These are phyloP conservation scores for Strongylocentrotus purpuratus DNA, from an alignment of 35 echinoderm and acorn worm species.

Conservation along the genomic window DNA sequence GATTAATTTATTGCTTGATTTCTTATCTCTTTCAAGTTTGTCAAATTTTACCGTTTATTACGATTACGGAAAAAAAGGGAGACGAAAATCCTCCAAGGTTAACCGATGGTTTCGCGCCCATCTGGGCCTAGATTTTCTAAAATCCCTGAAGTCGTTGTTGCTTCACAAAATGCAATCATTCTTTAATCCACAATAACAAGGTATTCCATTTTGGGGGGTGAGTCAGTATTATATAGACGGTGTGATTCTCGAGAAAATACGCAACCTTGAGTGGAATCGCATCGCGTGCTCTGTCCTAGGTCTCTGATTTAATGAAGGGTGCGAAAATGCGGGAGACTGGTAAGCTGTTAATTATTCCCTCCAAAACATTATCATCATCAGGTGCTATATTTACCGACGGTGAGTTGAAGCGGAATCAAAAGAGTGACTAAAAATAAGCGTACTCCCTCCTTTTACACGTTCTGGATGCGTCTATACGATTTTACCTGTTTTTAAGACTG, in stretches of 20 bases:
- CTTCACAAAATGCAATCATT: not conserved
- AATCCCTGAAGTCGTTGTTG: not conserved
- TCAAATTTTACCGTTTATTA: not conserved
- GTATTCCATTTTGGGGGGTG: not conserved
- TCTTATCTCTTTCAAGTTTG: not conserved
- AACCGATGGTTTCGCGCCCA: not conserved
- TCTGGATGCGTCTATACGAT: too few species aligned
- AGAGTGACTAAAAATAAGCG: not conserved
- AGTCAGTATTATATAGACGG: not conserved
- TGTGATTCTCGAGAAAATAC: not conserved
- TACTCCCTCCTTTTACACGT: too few species aligned
- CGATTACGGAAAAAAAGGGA: not conserved
- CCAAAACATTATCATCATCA: not conserved
- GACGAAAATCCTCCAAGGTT: not conserved
- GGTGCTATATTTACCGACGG: conserved; percentile 15
- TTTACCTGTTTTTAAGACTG: too few species aligned
- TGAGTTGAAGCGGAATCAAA: not conserved
- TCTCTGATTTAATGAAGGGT: not conserved
- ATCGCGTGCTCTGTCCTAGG: not conserved
- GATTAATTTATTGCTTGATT: not conserved
- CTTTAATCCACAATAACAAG: not conserved
- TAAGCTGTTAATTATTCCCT: not conserved
- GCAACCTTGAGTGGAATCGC: not conserved
- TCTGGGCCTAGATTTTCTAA: not conserved
- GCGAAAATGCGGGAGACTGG: not conserved